Conservation (phyloP, 2,797 vertebrate species). For the Smutsia temminckii region DNA sequence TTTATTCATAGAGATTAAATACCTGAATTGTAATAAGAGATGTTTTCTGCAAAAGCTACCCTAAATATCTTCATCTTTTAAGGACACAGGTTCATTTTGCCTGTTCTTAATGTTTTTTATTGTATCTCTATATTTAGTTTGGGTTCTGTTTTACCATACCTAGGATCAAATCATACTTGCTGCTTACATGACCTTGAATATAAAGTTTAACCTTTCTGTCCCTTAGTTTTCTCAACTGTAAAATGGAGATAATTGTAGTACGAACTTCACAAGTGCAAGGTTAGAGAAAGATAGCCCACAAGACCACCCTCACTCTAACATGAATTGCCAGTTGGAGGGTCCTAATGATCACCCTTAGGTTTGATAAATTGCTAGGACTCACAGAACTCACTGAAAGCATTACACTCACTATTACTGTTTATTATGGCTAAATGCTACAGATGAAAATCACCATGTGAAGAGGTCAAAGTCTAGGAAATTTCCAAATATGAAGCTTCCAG, state of each 20-base stretch:
- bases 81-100: not conserved
- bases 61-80: not conserved
- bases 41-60: constrained; percentile 3
- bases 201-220: not conserved
- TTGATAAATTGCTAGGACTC: not conserved
- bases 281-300: not conserved
- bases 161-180: not conserved
- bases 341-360: not conserved
- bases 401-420: not conserved
- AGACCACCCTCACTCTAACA: not conserved
- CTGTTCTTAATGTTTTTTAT: not conserved
- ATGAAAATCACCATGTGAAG: not conserved
- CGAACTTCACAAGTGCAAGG: not conserved
- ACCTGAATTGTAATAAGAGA: not conserved
- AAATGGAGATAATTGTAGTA: constrained; percentile 13
- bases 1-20: constrained; percentile 43
- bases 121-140: not conserved
- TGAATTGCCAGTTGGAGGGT: not conserved
- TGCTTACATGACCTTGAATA: not conserved
- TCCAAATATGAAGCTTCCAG: not conserved
- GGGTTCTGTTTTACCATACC: not conserved
- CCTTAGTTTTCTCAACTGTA: not conserved
- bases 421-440: not conserved
- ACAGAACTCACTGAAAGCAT: not conserved
- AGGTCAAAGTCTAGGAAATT: not conserved